A percentile compares a stretch with the other conserved stretches of the same genome.
Evolutionary conservation across 2,797 vertebrate genomes (phyloP).

Genomic region (Pangasius djambal): DNA sequence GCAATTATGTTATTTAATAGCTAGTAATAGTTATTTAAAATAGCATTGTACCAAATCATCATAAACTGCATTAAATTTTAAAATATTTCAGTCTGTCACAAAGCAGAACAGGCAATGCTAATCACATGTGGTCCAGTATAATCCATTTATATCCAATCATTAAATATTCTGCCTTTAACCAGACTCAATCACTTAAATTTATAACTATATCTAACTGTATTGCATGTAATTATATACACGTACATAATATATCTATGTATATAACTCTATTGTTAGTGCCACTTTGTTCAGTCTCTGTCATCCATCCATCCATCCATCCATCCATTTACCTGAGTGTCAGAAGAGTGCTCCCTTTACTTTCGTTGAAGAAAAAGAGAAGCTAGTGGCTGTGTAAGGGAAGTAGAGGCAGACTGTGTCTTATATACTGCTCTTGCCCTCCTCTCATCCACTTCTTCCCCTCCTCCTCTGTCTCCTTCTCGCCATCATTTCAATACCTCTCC

Average conservation of each 20-base stretch:
- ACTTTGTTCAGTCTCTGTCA: neutral
- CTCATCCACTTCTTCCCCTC: slow-evolving; percentile 47
- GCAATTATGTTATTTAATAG: neutral
- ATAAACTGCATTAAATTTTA: neutral
- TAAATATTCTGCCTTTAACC: neutral
- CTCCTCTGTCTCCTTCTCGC: slow-evolving; percentile 45
- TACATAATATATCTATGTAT: slow-evolving; percentile 18
- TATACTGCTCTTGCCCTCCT: slow-evolving; percentile 74
- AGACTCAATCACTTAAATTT: neutral
- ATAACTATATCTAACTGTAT: neutral
- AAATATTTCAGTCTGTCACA: neutral
- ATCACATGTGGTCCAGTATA: neutral
- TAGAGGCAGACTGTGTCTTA: slow-evolving; percentile 67
- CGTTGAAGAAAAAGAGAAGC: slow-evolving; percentile 49
- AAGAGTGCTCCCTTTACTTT: slow-evolving; percentile 57
- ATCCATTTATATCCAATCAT: neutral
- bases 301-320: neutral
- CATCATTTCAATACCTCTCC: slow-evolving; percentile 47
- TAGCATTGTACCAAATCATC: neutral
- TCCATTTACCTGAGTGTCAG: slow-evolving; percentile 71
- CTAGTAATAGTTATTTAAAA: neutral
- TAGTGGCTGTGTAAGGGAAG: slow-evolving; percentile 60
- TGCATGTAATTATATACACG: neutral
- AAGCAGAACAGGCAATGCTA: neutral
- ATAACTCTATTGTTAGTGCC: slow-evolving; percentile 18